Conservation (phyloP, 2,797 vertebrate species). For the Stomatorhinus walkeri region DNA sequence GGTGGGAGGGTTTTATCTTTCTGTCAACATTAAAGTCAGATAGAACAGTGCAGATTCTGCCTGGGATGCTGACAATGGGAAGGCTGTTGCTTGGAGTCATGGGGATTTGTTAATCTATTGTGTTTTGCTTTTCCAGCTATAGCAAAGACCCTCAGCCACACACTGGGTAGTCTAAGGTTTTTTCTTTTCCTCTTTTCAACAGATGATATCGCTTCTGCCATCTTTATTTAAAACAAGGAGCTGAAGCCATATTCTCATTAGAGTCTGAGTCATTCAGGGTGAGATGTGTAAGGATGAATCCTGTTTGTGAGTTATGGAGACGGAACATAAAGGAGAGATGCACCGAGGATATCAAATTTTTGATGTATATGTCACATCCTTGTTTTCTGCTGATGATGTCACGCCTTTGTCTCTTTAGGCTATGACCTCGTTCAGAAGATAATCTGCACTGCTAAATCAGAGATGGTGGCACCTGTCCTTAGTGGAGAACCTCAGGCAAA, state of each 20-base stretch:
- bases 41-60: background rate
- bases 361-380: background rate
- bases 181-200: background rate
- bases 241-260: background rate
- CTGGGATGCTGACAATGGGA: background rate
- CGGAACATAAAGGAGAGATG: background rate
- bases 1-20: background rate
- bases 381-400: background rate
- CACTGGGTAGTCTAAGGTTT: background rate
- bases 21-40: conserved; percentile 6
- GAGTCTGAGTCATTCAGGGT: background rate
- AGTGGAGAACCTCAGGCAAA: background rate
- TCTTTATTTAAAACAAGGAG: background rate
- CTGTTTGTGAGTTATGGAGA: background rate
- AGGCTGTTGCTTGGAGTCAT: background rate
- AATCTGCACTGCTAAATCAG: background rate
- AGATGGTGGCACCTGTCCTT: background rate
- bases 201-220: background rate
- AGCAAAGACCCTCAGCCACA: background rate
- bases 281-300: background rate
- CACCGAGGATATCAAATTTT: background rate
- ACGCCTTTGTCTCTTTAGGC: background rate
- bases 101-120: background rate
- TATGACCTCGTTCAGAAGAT: background rate
- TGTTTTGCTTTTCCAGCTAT: background rate